Evolutionary conservation across 2,888 invertebrate species (phyloP), one percentile per base, ranked within the genome.

Genomic region (Trissolcus brochymenae): DNA sequence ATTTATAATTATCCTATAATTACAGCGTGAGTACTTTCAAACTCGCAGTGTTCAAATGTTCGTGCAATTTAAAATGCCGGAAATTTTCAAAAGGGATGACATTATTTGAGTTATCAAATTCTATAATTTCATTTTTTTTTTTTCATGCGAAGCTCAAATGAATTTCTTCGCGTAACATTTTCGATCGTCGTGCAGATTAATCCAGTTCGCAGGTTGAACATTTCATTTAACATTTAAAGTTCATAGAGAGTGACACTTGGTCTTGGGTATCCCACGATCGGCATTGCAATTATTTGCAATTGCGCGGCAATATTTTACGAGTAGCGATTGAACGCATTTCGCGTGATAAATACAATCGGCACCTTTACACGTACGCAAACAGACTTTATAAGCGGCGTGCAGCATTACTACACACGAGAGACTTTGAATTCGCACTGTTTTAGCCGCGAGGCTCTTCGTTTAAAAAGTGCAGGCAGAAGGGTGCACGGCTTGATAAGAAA

Each of bases 191-290:
- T 1, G 6, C 35, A 19, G 43, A 65, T 55, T 60, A 50, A 65
- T 70, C 64, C 29, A 62, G 55, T 75, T 65, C 60, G 17, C 35
- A 35, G 40, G 41, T 53, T 43, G 49, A 72, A 67, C 71, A 62
- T 72, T 73, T 77, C 68, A 73, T 73, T 77, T 77, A 77, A 65
- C 68, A 73, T 68, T 64, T 64, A 70, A 73, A 72, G 16, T 67
- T 64, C 59, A 68, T 68, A 61, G 40, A 7, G 60, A 72, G 53
- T 50, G 76, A 72, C 67, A 77, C 68, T 62, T 70, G 73, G 73
- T 73, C 77, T 59, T 57, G 14, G 14, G n/a, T 74, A 70, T 78
- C 74, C 72, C 74, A 74, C 78, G 78, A 70, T 70, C 78, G 21
- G 57, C 53, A 43, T 56, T 50, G 73, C 57, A 61, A 70, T 66